Evolutionary conservation across 1,140 invertebrate genomes (phyloP).

Genomic region (Oreohelix idahoensis): DNA sequence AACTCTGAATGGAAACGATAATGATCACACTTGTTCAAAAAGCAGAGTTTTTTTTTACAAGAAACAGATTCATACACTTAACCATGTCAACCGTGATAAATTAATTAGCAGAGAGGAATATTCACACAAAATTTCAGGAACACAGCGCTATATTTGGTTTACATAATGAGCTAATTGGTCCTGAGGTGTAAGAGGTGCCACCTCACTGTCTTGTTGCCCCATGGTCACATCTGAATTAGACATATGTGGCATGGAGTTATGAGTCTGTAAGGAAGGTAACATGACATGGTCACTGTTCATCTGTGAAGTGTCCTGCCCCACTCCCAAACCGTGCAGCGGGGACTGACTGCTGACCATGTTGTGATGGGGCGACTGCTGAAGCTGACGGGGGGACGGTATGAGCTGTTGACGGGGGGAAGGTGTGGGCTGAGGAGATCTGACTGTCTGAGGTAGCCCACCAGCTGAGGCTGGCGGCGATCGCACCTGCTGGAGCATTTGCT

Average conservation of each 20-base stretch:
- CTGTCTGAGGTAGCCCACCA: slow-evolving; percentile 72
- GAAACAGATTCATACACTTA: slow-evolving; percentile 8
- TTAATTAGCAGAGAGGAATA: slow-evolving; percentile 30
- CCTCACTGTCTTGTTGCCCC: slow-evolving; percentile 61
- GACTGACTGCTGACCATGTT: slow-evolving; percentile 63
- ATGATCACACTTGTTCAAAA: slow-evolving; percentile 38
- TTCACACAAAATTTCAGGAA: not conserved
- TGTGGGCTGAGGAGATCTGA: slow-evolving; percentile 80
- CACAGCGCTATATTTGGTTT: slow-evolving; percentile 64
- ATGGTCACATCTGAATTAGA: slow-evolving; percentile 58
- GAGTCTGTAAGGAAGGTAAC: slow-evolving; percentile 64
- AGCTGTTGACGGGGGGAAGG: slow-evolving; percentile 66
- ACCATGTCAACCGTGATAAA: slow-evolving; percentile 6
- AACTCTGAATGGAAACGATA: slow-evolving; percentile 37
- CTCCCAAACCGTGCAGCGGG: slow-evolving; percentile 62
- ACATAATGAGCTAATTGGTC: slow-evolving; percentile 69
- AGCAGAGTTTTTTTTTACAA: slow-evolving; percentile 21
- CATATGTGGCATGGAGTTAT: slow-evolving; percentile 57
- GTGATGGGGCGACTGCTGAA: slow-evolving; percentile 68
- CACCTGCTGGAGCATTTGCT: slow-evolving; percentile 84
- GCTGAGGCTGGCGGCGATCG: slow-evolving; percentile 77
- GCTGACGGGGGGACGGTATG: slow-evolving; percentile 64
- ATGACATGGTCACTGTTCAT: slow-evolving; percentile 67
- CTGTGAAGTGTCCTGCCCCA: slow-evolving; percentile 62
- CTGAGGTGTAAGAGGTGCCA: slow-evolving; percentile 63